Conservation (phyloP, 2,113 vertebrate genomes). For the Zosterops borbonicus region DNA sequence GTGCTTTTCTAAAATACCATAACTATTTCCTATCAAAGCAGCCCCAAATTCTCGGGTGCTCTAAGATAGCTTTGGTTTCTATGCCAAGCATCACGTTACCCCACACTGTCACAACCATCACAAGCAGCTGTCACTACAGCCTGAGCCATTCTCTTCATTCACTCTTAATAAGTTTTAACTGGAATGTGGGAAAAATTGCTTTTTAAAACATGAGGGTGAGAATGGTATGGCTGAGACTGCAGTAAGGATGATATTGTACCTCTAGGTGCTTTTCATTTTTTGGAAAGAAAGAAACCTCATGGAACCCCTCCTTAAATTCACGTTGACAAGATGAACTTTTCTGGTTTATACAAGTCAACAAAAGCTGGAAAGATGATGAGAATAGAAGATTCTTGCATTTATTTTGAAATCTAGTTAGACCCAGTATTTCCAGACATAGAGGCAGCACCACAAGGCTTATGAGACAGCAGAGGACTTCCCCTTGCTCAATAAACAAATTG, state of each 20-base stretch:
- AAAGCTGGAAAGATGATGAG: neutral
- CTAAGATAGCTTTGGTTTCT: neutral
- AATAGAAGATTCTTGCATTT: neutral
- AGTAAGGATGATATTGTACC: neutral
- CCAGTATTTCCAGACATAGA: neutral
- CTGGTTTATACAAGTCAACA: neutral
- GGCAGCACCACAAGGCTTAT: neutral
- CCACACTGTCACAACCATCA: conserved; percentile 2
- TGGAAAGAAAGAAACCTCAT: neutral
- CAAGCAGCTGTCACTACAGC: neutral
- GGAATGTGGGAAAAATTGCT: neutral
- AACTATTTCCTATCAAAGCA: neutral
- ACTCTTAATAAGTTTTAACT: neutral
- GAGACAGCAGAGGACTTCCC: neutral
- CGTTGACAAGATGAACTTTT: neutral
- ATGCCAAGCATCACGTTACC: neutral
- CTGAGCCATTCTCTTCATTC: neutral
- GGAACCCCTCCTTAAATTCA: neutral
- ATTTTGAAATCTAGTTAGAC: neutral
- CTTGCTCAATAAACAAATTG: neutral
- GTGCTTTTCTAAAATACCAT: neutral
- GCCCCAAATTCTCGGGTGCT: neutral
- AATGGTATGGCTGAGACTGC: neutral
- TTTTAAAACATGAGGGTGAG: neutral
- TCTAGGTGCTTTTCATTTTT: neutral